Percentiles rank a stretch among this genome's conserved stretches.
These are phyloP conservation scores for Antitype chi DNA, from an alignment of 2,888 invertebrate genomes.

Conservation along the genomic window DNA sequence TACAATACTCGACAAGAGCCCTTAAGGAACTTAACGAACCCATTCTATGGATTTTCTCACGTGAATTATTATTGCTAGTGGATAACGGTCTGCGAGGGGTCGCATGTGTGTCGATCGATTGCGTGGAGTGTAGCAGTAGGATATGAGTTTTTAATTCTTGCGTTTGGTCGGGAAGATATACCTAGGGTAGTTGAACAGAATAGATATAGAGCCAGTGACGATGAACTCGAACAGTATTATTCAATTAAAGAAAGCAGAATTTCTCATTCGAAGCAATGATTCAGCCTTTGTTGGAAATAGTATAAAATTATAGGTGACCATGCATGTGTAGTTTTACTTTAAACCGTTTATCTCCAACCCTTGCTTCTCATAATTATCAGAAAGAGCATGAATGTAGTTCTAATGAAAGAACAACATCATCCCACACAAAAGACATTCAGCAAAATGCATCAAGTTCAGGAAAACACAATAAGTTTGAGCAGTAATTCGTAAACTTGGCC, in stretches of 20 bases:
- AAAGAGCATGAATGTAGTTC: not conserved
- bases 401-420: conserved; percentile 10
- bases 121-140: conserved; percentile 29
- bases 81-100: conserved; percentile 61
- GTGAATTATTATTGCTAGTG: conserved; percentile 80
- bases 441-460: conserved; percentile 35
- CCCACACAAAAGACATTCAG: conserved; percentile 41
- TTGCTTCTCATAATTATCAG: conserved; percentile 17
- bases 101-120: conserved; percentile 62
- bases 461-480: conserved; percentile 58
- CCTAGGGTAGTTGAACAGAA: not conserved
- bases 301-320: not conserved
- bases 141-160: conserved; percentile 26
- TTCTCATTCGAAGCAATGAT: not conserved
- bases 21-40: conserved; percentile 88
- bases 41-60: conserved; percentile 89
- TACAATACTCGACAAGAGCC: conserved; percentile 83
- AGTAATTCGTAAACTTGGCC: conserved; percentile 58
- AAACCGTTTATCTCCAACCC: not conserved
- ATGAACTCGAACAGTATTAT: too few species aligned
- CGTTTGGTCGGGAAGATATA: not conserved
- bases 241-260: not conserved
- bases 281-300: not conserved
- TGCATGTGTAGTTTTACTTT: not conserved
- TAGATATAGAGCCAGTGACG: too few species aligned